Base-by-base conservation (phyloP, 2,888 invertebrate species). In the Antitype chi region DNA sequence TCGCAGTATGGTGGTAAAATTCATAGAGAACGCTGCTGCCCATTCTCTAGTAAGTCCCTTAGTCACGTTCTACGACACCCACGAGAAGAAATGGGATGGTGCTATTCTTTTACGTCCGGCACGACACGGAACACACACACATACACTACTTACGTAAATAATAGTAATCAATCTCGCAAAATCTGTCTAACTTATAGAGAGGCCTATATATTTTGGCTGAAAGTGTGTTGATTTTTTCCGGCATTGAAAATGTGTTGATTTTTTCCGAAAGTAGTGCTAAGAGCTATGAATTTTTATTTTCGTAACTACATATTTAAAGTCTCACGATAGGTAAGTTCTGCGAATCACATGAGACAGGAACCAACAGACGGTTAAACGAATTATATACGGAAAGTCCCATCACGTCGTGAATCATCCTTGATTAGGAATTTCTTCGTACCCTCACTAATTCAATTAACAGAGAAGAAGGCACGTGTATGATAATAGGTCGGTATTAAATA, bases 351-450 rank as follows among this genome's bases (percentile, higher is more conserved):
- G 25, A 38, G 62, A 47, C 55, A 47, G 11, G 7, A 52, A 52
- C 43, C 20, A 38, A 53, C 3, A 47, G 43, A 38, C 49, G 13
- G 38, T 49, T 66, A 66, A 80, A 70, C 49, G 63, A 66, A 77
- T 82, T 70, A 76, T 32, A 43, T 67, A 55, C 60, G 11, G 32
- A 68, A 81, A 82, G 28, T 15, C 25, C 38, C 62, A 64, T 20
- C 47, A 49, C 43, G 25, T 32, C 57, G 23, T 82, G 82, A 82
- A 66, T 80, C 77, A 80, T 64, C 28, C 64, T 28, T 52, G 53
- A 82, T 80, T 70, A 82, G 25, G 28, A 77, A 82, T 70, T 70
- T 82, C 70, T 82, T 60, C 64, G 38, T 71, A 59, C 25, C 59
- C 43, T 71, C 63, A 43, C 32, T 80, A 82, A 80, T 78, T 80